These are phyloP conservation scores for Phyto melanocephala DNA, from an alignment of 2,888 invertebrate species.

Conservation along the genomic window DNA sequence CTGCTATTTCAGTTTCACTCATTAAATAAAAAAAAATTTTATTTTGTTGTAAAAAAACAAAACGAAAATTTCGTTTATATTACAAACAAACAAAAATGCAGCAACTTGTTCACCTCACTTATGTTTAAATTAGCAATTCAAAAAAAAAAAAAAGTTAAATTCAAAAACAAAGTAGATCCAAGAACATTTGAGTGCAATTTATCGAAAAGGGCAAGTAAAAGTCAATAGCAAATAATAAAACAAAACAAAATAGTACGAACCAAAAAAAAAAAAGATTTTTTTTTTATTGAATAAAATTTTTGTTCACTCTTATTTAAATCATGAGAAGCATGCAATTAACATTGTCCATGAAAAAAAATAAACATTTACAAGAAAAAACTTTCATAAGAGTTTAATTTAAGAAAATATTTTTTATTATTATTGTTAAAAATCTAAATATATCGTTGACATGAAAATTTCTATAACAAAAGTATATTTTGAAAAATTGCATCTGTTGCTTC, in stretches of 20 bases:
- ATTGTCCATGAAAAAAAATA: no score
- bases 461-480: neutral
- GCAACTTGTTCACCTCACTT: constrained; percentile 15
- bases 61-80: constrained; percentile 2
- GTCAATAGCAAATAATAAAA: constrained; percentile 30
- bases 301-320: no score
- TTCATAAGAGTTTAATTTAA: no score
- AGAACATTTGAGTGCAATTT: constrained; percentile 16
- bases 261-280: neutral
- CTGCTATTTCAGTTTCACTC: neutral
- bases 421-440: no score
- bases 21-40: no score
- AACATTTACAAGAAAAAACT: no score
- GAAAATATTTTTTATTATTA: no score
- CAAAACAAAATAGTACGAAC: neutral
- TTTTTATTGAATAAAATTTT: constrained; percentile 30
- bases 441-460: no score
- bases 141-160: constrained; percentile 18
- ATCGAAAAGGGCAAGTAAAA: constrained; percentile 52
- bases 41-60: neutral
- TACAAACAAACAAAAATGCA: neutral
- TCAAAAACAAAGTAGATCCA: constrained; percentile 29
- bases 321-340: no score
- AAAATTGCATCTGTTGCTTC: neutral
- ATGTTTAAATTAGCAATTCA: constrained; percentile 43